Evolutionary conservation across 1,140 invertebrate species (phyloP).

Genomic region (Drosophila nigrodunni): DNA sequence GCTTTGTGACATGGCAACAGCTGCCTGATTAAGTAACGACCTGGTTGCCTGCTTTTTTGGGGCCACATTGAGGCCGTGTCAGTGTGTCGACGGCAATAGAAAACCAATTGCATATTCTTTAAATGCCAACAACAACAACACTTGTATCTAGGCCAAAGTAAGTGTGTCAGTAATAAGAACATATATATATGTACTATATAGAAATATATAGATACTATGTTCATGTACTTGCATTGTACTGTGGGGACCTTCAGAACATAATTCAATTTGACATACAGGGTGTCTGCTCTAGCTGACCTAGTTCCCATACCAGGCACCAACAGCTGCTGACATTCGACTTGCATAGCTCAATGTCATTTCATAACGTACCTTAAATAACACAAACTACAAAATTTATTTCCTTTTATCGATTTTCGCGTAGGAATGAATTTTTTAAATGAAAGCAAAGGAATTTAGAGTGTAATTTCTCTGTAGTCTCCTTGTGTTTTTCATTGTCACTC

Average conservation of each 20-base stretch:
- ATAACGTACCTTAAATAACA: slow-evolving; percentile 1
- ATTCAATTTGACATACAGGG: slow-evolving; percentile 55
- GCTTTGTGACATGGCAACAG: slow-evolving; percentile 49
- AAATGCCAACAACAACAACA: slow-evolving; percentile 14
- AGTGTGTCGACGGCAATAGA: slow-evolving; percentile 66
- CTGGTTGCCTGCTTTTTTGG: slow-evolving; percentile 67
- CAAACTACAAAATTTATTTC: not conserved
- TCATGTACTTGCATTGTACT: not conserved
- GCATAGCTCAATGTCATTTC: slow-evolving; percentile 28
- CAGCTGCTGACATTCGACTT: slow-evolving; percentile 25
- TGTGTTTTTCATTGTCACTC: not conserved
- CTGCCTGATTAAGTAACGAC: slow-evolving; percentile 76
- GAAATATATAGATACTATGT: not conserved
- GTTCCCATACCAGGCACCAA: slow-evolving; percentile 12
- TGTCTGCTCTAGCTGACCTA: slow-evolving; percentile 34
- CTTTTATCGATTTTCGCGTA: not conserved
- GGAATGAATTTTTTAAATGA: too few species aligned
- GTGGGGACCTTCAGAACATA: slow-evolving; percentile 52
- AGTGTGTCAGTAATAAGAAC: slow-evolving; percentile 49
- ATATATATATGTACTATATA: not conserved
- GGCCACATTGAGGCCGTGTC: slow-evolving; percentile 71
- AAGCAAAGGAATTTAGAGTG: too few species aligned
- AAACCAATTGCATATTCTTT: slow-evolving; percentile 17
- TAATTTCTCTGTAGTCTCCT: too few species aligned
- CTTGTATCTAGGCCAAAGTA: slow-evolving; percentile 61